Conservation (phyloP, 2,797 vertebrate species). For the Anguilla anguilla region DNA sequence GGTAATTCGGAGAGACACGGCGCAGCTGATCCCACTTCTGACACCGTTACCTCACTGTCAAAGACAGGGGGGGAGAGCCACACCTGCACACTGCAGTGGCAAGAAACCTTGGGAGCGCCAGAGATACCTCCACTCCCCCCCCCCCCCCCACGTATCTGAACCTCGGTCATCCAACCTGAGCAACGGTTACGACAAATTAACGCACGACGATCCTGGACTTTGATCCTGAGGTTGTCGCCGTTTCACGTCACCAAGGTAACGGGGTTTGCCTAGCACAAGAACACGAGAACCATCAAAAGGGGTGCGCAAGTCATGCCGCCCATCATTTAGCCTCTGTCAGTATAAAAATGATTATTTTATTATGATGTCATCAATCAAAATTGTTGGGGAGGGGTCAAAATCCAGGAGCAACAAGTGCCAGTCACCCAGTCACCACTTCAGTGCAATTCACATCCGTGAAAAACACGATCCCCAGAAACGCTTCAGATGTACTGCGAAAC, state of each 20-base stretch:
- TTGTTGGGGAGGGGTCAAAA: neutral
- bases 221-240: neutral
- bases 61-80: no score
- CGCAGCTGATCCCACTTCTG: conserved; percentile 13
- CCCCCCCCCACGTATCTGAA: neutral
- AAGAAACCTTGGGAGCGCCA: neutral
- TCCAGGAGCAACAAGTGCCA: no score
- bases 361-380: neutral
- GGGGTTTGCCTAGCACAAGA: neutral
- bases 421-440: neutral
- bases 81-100: neutral
- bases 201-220: no score
- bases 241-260: neutral
- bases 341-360: neutral
- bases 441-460: neutral
- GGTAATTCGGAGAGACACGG: neutral
- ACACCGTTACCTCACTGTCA: neutral
- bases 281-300: neutral
- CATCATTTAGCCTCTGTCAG: neutral
- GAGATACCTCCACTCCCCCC: no score
- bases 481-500: neutral
- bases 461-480: neutral
- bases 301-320: neutral
- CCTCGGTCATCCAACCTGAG: neutral
- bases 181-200: neutral